These are phyloP conservation scores for Lochmaea crataegi DNA, from an alignment of 2,888 invertebrate genomes.

Conservation along the genomic window DNA sequence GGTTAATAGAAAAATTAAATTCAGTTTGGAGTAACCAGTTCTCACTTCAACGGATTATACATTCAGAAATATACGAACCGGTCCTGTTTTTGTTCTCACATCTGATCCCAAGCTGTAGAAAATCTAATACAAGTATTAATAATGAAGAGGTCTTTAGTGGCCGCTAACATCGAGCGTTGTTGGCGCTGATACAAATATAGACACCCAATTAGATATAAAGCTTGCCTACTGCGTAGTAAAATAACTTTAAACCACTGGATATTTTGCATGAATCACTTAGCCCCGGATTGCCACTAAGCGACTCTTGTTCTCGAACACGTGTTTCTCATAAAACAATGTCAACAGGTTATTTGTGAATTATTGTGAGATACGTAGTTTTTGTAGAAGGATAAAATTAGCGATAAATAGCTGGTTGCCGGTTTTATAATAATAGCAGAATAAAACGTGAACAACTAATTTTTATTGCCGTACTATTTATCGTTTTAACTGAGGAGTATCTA, in stretches of 20 bases:
- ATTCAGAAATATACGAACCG: slow-evolving; percentile 4
- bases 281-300: slow-evolving; percentile 12
- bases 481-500: too few relatives aligned
- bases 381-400: background rate
- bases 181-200: slow-evolving; percentile 35
- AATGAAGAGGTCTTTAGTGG: slow-evolving; percentile 39
- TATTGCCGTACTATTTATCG: background rate
- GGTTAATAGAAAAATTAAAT: too few relatives aligned
- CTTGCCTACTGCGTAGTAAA: slow-evolving; percentile 39
- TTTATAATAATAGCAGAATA: background rate
- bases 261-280: slow-evolving; percentile 48
- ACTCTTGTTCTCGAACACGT: slow-evolving; percentile 40
- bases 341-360: slow-evolving; percentile 22
- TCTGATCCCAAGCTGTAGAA: slow-evolving; percentile 29
- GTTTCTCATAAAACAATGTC: slow-evolving; percentile 45
- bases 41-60: too few relatives aligned
- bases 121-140: slow-evolving; percentile 31
- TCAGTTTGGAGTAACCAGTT: too few relatives aligned
- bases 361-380: background rate
- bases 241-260: slow-evolving; percentile 39
- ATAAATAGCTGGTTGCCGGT: background rate
- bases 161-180: slow-evolving; percentile 31
- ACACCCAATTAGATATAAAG: slow-evolving; percentile 40
- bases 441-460: background rate
- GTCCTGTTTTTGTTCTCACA: slow-evolving; percentile 13